A percentile compares a stretch with the other conserved stretches of the same genome.
Evolutionary conservation across 2,888 invertebrate species (phyloP).

Genomic region (Autographa gamma): DNA sequence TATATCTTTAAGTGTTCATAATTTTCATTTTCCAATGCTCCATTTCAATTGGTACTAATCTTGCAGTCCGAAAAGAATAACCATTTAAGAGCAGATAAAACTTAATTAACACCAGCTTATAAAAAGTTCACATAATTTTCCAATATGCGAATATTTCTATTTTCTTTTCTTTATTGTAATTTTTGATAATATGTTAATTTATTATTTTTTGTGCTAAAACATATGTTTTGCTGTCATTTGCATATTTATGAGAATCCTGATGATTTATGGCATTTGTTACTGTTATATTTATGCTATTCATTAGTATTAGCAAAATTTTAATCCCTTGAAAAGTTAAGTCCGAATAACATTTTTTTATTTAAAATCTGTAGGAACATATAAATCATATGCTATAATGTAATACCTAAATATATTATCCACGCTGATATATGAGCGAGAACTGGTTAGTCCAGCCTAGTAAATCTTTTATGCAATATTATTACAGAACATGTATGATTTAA

Average conservation of each 20-base stretch:
- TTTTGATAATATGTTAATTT: neutral
- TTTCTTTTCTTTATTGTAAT: too few species aligned
- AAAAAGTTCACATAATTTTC: too few species aligned
- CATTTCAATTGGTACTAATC: too few species aligned
- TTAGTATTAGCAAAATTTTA: neutral
- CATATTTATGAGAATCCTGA: neutral
- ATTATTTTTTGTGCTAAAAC: neutral
- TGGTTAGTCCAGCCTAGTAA: neutral
- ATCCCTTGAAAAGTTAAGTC: neutral
- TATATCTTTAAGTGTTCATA: too few species aligned
- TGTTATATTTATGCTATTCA: neutral
- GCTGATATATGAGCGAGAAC: neutral
- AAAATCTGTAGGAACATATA: neutral
- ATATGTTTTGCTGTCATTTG: constrained; percentile 4
- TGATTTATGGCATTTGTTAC: neutral
- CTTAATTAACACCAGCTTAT: too few species aligned
- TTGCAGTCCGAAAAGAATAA: too few species aligned
- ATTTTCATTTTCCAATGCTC: too few species aligned
- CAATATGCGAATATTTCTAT: too few species aligned
- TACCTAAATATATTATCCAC: neutral
- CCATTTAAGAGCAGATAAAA: too few species aligned
- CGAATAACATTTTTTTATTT: neutral
- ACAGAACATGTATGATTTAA: constrained; percentile 2
- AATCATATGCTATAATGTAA: neutral
- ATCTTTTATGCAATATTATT: neutral